A percentile compares a stretch with the other conserved stretches of the same genome.
Evolutionary conservation across 2,888 invertebrate species (phyloP).

Genomic region (Nomada lathburiana): DNA sequence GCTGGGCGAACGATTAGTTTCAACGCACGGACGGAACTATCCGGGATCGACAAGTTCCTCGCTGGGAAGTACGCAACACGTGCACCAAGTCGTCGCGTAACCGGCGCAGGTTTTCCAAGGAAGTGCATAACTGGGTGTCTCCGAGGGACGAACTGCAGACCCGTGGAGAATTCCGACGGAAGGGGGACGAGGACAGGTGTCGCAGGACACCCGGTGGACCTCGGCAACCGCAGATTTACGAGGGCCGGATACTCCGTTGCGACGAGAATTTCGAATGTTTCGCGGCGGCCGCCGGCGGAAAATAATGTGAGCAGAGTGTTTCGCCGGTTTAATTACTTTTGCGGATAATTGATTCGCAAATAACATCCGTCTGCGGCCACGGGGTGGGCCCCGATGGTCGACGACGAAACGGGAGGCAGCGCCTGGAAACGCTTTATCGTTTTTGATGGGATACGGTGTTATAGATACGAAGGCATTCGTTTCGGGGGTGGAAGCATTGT

Average conservation of each 20-base stretch:
- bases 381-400: too few relatives aligned
- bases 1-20: conserved; percentile 22
- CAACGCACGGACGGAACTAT: conserved; percentile 11
- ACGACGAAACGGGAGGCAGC: neutral
- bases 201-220: conserved; percentile 59
- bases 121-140: conserved; percentile 37
- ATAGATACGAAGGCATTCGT: too few relatives aligned
- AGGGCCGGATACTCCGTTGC: conserved; percentile 26
- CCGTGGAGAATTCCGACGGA: conserved; percentile 19
- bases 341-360: conserved; percentile 38
- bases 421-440: neutral
- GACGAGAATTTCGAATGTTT: conserved; percentile 65
- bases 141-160: conserved; percentile 34
- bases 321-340: conserved; percentile 52
- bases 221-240: conserved; percentile 66
- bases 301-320: conserved; percentile 30
- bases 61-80: conserved; percentile 8
- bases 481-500: too few relatives aligned
- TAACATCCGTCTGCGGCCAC: neutral
- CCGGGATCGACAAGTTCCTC: too few relatives aligned
- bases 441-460: neutral
- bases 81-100: neutral
- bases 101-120: conserved; percentile 28
- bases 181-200: conserved; percentile 62
- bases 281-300: conserved; percentile 38